These are phyloP conservation scores for Macrosiphum euphorbiae DNA, from an alignment of 2,888 invertebrate genomes.

Conservation along the genomic window DNA sequence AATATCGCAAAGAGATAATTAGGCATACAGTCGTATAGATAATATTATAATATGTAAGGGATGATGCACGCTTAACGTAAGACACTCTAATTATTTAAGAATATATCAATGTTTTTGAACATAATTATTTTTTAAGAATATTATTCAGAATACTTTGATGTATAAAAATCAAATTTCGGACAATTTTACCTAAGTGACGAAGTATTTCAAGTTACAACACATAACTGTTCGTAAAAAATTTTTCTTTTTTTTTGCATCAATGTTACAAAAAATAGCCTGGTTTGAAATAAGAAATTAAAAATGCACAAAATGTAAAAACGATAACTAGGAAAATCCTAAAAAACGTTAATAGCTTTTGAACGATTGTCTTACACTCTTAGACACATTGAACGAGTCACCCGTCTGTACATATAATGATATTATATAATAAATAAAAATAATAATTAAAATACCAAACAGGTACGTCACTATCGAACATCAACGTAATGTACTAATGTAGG, in stretches of 20 bases:
- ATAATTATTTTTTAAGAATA: not conserved
- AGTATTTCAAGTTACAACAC: not conserved
- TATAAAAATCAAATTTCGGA: not conserved
- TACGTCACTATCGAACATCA: not conserved
- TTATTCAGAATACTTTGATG: not conserved
- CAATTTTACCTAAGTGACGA: not conserved
- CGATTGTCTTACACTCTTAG: not conserved
- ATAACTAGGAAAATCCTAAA: not conserved
- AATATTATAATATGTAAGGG: not conserved
- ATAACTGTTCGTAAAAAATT: too few relatives aligned
- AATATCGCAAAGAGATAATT: not conserved
- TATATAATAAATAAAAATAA: not conserved
- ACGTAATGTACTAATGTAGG: too few relatives aligned
- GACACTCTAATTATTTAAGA: not conserved
- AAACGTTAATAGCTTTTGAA: not conserved
- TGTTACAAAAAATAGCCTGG: not conserved
- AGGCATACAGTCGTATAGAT: too few relatives aligned
- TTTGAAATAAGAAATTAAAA: not conserved
- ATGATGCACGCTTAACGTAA: not conserved
- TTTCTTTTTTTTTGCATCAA: not conserved
- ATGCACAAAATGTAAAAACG: not conserved
- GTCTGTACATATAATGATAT: not conserved
- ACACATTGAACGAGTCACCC: not conserved
- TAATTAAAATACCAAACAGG: not conserved
- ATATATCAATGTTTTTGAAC: not conserved